These are phyloP conservation scores for Mergus octosetaceus DNA, from an alignment of 2,797 vertebrate species.

Conservation along the genomic window DNA sequence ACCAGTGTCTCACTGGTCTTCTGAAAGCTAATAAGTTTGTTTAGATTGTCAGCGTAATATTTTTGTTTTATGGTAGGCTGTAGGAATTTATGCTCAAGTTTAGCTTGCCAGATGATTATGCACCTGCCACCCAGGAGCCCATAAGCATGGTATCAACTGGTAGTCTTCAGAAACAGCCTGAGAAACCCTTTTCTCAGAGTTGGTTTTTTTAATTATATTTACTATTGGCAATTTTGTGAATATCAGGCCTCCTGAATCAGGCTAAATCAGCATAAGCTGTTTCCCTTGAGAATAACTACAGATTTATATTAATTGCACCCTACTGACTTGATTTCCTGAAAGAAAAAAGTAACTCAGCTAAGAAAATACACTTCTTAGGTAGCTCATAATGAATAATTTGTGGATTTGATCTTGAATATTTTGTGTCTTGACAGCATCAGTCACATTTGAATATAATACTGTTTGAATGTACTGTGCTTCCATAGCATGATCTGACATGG, in stretches of 20 bases:
- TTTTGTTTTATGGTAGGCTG: neutral
- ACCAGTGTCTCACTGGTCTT: neutral
- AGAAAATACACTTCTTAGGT: neutral
- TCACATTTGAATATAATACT: neutral
- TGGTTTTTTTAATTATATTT: neutral
- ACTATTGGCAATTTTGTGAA: neutral
- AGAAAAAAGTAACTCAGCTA: neutral
- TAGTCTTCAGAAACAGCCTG: neutral
- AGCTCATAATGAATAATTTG: neutral
- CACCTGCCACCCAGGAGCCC: neutral
- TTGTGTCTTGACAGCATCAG: neutral
- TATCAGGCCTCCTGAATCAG: neutral
- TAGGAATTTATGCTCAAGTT: neutral
- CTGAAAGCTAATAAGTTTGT: neutral
- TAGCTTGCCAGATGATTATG: neutral
- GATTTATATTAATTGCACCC: neutral
- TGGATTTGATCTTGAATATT: neutral
- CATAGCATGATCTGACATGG: neutral
- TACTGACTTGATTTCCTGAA: neutral
- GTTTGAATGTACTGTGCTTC: neutral
- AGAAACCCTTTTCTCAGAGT: neutral
- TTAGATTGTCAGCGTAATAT: neutral
- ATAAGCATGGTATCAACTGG: neutral
- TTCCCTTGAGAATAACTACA: slow-evolving; percentile 7
- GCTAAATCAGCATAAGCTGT: neutral